A percentile compares a stretch with the other conserved stretches of the same genome.
phyloP scores from a whole-genome alignment of 2,113 vertebrate genomes.

The Phylloscopus whistleri region DNA sequence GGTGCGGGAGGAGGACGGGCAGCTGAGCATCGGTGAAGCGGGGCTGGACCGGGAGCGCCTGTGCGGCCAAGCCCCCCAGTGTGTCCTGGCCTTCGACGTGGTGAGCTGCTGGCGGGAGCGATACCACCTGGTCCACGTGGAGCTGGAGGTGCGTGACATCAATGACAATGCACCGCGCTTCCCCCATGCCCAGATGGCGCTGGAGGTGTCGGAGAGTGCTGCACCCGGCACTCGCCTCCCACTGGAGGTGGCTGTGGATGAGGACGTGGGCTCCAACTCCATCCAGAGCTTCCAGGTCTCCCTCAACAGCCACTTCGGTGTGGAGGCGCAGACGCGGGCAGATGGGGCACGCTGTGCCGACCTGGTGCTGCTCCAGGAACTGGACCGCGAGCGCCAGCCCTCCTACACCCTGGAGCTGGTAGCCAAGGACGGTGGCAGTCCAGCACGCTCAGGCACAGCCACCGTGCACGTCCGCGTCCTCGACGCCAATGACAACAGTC shows the following conservation, averaged over 20 bases:
- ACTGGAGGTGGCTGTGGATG: slow-evolving; percentile 85
- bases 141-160: slow-evolving; percentile 91
- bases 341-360: slow-evolving; percentile 93
- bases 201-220: slow-evolving; percentile 91
- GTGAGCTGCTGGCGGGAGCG: slow-evolving; percentile 90
- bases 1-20: slow-evolving; percentile 89
- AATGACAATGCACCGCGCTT: slow-evolving; percentile 94
- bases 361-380: slow-evolving; percentile 89
- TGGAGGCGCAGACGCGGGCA: slow-evolving; percentile 88
- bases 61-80: slow-evolving; percentile 84
- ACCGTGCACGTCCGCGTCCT: slow-evolving; percentile 86
- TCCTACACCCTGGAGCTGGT: slow-evolving; percentile 85
- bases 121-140: slow-evolving; percentile 91
- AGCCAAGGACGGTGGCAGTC: slow-evolving; percentile 88
- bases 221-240: slow-evolving; percentile 86
- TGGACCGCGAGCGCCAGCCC: slow-evolving; percentile 89
- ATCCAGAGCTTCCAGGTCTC: slow-evolving; percentile 92
- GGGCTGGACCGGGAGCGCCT: slow-evolving; percentile 89
- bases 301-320: slow-evolving; percentile 88
- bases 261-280: slow-evolving; percentile 89
- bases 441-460: slow-evolving; percentile 80
- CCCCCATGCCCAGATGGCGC: slow-evolving; percentile 77
- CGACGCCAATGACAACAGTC: slow-evolving; percentile 94
- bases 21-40: slow-evolving; percentile 85
- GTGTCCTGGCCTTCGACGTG: slow-evolving; percentile 91